phyloP scores from a whole-genome alignment of 2,888 invertebrate genomes.

The Drepana falcataria region DNA sequence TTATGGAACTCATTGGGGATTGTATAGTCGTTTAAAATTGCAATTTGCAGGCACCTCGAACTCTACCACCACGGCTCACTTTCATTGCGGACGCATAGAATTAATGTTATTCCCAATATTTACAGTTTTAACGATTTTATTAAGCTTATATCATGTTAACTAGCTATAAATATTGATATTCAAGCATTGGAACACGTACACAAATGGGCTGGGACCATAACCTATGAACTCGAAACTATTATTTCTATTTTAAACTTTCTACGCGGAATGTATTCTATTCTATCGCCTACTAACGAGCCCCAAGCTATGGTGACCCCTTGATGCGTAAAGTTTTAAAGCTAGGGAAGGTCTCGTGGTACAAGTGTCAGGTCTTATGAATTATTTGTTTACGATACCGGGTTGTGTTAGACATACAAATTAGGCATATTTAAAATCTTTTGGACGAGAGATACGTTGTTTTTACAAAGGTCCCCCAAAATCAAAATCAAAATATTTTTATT shows the following conservation, averaged over 20 bases:
- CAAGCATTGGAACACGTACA: not conserved
- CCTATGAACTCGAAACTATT: not conserved
- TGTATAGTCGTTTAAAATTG: too few species aligned
- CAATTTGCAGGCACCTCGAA: too few species aligned
- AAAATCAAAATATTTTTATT: too few species aligned
- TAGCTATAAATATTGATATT: not conserved
- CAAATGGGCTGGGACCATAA: not conserved
- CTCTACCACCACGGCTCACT: not conserved
- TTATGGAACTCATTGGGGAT: too few species aligned
- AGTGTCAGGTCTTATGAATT: not conserved
- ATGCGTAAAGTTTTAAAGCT: not conserved
- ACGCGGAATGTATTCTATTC: not conserved
- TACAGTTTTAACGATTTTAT: not conserved
- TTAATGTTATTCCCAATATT: not conserved
- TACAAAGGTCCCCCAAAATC: too few species aligned
- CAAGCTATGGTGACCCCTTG: not conserved
- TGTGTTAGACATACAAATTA: not conserved
- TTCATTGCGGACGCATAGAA: not conserved
- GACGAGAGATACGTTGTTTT: too few species aligned
- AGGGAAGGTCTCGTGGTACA: not conserved
- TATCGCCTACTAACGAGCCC: not conserved
- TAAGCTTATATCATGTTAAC: not conserved
- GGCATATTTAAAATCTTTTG: too few species aligned
- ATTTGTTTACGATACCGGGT: not conserved
- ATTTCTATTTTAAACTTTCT: not conserved